Conservation (phyloP, 2,113 vertebrate genomes). For the Lycocorax pyrrhopterus region DNA sequence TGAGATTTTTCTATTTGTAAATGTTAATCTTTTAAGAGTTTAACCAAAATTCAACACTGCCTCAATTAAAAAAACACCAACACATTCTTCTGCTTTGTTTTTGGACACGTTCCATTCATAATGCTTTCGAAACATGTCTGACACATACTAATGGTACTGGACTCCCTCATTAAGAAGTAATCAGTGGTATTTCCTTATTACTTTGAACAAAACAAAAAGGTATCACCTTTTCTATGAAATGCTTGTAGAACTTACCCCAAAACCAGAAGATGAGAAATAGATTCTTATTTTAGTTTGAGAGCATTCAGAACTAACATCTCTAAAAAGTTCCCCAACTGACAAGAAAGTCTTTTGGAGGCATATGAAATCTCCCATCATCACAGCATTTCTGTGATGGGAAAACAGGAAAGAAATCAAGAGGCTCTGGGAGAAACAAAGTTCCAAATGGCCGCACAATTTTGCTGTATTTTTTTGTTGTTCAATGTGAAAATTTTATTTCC, state of each 20-base stretch:
- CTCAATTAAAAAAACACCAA: neutral
- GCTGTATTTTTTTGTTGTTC: neutral
- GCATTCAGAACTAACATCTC: neutral
- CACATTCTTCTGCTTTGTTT: neutral
- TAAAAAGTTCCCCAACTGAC: neutral
- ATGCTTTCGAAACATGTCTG: neutral
- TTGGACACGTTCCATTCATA: neutral
- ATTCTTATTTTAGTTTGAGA: neutral
- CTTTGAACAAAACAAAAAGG: fast-evolving
- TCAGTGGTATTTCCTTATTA: neutral
- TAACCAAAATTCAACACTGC: neutral
- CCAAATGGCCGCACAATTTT: neutral
- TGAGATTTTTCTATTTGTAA: neutral
- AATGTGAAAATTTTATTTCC: neutral
- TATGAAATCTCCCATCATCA: neutral
- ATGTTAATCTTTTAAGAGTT: neutral
- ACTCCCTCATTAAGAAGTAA: neutral
- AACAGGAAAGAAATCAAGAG: neutral
- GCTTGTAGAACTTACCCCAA: neutral
- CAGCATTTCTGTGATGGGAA: neutral
- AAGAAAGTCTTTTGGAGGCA: neutral
- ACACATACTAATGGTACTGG: neutral
- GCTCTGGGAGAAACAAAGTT: neutral
- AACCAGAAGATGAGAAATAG: neutral
- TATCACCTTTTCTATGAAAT: neutral